Conservation (phyloP, 37 sponge, comb jelly and placozoan species). For the Halisarca cf. caerulea region DNA sequence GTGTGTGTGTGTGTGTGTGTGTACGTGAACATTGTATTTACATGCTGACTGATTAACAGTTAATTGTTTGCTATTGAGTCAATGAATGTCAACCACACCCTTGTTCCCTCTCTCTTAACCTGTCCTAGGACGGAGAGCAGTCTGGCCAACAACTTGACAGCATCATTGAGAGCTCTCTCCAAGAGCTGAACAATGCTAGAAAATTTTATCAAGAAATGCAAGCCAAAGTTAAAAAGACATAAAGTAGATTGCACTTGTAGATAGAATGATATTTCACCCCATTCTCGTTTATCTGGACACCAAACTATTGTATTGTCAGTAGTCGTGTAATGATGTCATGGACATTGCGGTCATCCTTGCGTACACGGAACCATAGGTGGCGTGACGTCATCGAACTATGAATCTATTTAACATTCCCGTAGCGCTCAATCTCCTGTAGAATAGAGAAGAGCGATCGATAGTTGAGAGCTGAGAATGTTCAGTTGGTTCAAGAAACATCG, state of each 20-base stretch:
- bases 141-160: constrained; percentile 61
- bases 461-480: background rate
- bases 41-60: background rate
- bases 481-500: constrained; percentile 21
- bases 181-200: constrained; percentile 75
- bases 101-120: background rate
- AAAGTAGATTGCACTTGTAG: background rate
- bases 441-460: background rate
- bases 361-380: too few relatives aligned
- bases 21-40: too few relatives aligned
- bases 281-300: too few relatives aligned
- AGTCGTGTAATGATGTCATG: too few relatives aligned
- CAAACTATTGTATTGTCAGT: too few relatives aligned
- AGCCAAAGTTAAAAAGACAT: constrained; percentile 23
- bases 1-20: too few relatives aligned
- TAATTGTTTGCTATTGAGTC: background rate
- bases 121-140: background rate
- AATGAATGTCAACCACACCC: background rate
- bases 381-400: background rate
- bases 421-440: background rate
- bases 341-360: too few relatives aligned
- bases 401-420: constrained; percentile 9
- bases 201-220: constrained; percentile 83
- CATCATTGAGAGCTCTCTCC: constrained; percentile 77
- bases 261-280: background rate